Percentiles rank a stretch among this genome's conserved stretches.
phyloP scores from a whole-genome alignment of 2,113 vertebrate species.

The Dicentrarchus labrax region DNA sequence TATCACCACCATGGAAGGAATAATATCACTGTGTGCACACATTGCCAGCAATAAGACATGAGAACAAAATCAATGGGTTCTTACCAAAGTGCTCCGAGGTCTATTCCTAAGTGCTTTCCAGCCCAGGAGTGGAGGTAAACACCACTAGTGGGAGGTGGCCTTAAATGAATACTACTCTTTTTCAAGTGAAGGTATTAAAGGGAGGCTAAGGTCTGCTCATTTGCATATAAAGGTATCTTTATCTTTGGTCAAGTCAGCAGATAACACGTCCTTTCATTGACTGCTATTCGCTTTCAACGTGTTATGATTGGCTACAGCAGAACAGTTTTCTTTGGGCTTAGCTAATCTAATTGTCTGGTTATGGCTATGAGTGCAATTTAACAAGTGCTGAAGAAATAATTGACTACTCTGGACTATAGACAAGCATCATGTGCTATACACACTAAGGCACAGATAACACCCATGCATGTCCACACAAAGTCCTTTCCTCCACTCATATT shows the following conservation, averaged over 20 bases:
- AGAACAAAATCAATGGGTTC: not conserved
- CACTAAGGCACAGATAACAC: slow-evolving; percentile 2
- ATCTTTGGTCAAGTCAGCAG: slow-evolving; percentile 10
- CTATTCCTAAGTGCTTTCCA: not conserved
- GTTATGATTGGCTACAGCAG: too few relatives aligned
- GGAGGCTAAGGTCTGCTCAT: slow-evolving; percentile 1
- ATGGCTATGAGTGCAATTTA: not conserved
- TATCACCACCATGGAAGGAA: not conserved
- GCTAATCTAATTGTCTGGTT: not conserved
- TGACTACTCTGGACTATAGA: not conserved
- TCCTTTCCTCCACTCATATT: not conserved
- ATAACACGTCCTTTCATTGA: not conserved
- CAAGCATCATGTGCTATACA: not conserved
- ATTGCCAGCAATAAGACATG: not conserved
- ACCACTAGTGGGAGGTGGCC: not conserved
- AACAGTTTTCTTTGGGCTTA: not conserved
- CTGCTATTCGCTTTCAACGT: not conserved
- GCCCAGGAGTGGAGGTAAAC: not conserved
- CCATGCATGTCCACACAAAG: not conserved
- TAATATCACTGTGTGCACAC: not conserved
- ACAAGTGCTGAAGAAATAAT: not conserved
- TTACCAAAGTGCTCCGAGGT: slow-evolving; percentile 15
- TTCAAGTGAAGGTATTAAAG: not conserved
- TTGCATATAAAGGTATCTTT: slow-evolving; percentile 48
- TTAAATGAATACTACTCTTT: not conserved